Percentiles rank a stretch among this genome's conserved stretches.
Evolutionary conservation across 2,888 invertebrate genomes (phyloP).

Genomic region (Itoplectis maculator): DNA sequence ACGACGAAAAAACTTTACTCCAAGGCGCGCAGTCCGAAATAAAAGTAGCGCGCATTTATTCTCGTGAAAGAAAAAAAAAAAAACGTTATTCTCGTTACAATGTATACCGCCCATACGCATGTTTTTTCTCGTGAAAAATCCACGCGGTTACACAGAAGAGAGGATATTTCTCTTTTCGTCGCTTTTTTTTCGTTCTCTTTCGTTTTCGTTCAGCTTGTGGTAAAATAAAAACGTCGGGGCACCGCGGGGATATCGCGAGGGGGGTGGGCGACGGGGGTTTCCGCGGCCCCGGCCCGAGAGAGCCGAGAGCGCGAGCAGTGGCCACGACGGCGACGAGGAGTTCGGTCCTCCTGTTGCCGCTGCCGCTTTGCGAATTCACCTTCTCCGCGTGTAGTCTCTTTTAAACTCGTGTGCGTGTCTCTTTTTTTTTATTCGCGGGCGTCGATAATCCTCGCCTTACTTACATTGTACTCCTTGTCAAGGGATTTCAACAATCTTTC

Average conservation of each 20-base stretch:
- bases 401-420: constrained; percentile 20
- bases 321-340: constrained; percentile 68
- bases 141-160: no score
- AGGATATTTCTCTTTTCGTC: no score
- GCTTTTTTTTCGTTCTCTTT: no score
- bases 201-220: background rate
- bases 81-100: no score
- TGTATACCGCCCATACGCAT: no score
- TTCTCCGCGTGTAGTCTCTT: no score
- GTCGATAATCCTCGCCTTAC: constrained; percentile 82
- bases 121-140: no score
- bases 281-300: constrained; percentile 52
- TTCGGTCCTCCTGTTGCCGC: constrained; percentile 65
- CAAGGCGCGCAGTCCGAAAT: background rate
- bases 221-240: background rate
- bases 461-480: constrained; percentile 99
- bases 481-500: constrained; percentile 98
- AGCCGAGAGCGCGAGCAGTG: constrained; percentile 67
- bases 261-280: constrained; percentile 12
- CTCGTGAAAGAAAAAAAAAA: no score
- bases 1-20: background rate
- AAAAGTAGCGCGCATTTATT: no score
- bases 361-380: constrained; percentile 5
- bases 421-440: no score
- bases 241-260: constrained; percentile 17